phyloP scores from a whole-genome alignment of 2,888 invertebrate species.

The Dryomyza anilis region DNA sequence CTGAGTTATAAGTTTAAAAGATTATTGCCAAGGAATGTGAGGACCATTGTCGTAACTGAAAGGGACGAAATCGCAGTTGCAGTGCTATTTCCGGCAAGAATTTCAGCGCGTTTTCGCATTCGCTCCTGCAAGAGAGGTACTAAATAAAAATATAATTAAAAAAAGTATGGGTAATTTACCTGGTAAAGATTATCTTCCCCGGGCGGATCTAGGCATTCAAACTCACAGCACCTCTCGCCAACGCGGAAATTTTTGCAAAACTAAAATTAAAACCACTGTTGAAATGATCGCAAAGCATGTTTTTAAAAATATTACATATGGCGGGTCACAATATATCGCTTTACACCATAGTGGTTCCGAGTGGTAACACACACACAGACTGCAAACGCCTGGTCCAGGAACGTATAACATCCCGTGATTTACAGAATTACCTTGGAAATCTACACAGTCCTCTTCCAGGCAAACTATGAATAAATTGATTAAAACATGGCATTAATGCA shows the following conservation, averaged over 20 bases:
- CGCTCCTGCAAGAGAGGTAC: conserved; percentile 57
- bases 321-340: conserved; percentile 85
- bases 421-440: conserved; percentile 80
- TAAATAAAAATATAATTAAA: not conserved
- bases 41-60: conserved; percentile 52
- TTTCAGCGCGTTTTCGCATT: conserved; percentile 67
- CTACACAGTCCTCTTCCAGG: conserved; percentile 79
- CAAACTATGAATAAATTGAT: conserved; percentile 48
- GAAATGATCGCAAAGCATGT: too few relatives aligned
- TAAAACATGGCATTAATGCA: too few relatives aligned
- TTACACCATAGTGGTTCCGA: conserved; percentile 86
- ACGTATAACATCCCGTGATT: conserved; percentile 81
- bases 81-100: conserved; percentile 67
- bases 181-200: conserved; percentile 69
- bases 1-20: conserved; percentile 56
- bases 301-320: conserved; percentile 85
- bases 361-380: conserved; percentile 85
- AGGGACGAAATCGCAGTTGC: conserved; percentile 53
- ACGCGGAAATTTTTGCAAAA: conserved; percentile 85
- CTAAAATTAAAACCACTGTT: conserved; percentile 62
- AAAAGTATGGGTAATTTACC: conserved; percentile 39
- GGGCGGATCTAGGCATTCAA: conserved; percentile 82
- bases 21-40: conserved; percentile 52
- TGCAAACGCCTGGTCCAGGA: conserved; percentile 84
- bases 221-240: conserved; percentile 86